Percentiles rank a stretch among this genome's conserved stretches.
These are phyloP conservation scores for Heterochromis multidens DNA, from an alignment of 2,113 vertebrate genomes.

Conservation along the genomic window DNA sequence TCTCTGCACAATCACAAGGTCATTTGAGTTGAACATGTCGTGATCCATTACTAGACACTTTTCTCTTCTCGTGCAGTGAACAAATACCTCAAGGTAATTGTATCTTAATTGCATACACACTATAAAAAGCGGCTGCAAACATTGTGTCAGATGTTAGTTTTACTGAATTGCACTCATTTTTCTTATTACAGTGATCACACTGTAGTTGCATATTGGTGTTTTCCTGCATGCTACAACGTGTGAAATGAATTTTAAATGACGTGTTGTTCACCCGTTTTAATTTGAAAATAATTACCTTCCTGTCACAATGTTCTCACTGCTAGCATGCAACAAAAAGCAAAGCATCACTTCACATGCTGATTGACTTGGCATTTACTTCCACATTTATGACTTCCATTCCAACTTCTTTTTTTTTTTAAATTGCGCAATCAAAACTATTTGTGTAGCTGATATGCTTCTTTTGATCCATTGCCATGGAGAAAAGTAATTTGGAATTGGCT, in stretches of 20 bases:
- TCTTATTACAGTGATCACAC: neutral
- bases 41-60: neutral
- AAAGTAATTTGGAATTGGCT: neutral
- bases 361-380: slow-evolving; percentile 1
- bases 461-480: neutral
- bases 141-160: neutral
- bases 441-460: neutral
- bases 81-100: neutral
- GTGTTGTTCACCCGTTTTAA: neutral
- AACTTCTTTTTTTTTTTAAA: slow-evolving; percentile 1
- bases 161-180: neutral
- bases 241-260: neutral
- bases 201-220: neutral
- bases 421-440: slow-evolving; percentile 24
- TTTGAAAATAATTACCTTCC: slow-evolving; percentile 14
- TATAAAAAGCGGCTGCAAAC: neutral
- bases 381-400: slow-evolving; percentile 4
- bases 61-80: neutral
- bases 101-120: neutral
- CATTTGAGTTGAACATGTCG: neutral
- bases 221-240: neutral
- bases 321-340: neutral
- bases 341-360: slow-evolving; percentile 8
- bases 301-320: neutral
- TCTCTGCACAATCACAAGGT: neutral